Conservation (phyloP, 2,888 invertebrate genomes). For the Acrocyrtus sp. region DNA sequence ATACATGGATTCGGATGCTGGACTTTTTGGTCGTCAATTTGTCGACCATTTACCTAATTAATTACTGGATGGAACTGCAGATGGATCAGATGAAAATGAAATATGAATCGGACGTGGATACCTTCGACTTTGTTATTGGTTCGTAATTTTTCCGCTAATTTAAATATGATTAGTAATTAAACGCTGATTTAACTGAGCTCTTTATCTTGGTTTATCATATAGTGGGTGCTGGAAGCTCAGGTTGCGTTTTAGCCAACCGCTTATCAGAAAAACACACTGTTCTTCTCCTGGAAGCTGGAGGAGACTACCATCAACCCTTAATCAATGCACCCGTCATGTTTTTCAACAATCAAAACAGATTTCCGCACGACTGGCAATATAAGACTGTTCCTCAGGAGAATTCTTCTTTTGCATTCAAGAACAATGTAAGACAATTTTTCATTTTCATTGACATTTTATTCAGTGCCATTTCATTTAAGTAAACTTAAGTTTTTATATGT, state of each 20-base stretch:
- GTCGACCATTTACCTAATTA: conserved; percentile 50
- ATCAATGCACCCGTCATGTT: conserved; percentile 52
- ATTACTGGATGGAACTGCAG: conserved; percentile 56
- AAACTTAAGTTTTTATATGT: too few species aligned
- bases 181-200: not conserved
- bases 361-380: conserved; percentile 55
- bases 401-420: conserved; percentile 52
- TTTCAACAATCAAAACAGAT: conserved; percentile 55
- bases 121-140: conserved; percentile 55
- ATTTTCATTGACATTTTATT: too few species aligned
- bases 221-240: conserved; percentile 54
- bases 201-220: not conserved
- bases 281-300: conserved; percentile 55
- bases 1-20: conserved; percentile 37
- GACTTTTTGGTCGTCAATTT: conserved; percentile 52
- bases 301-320: conserved; percentile 48
- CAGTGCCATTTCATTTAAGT: too few species aligned
- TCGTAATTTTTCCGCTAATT: too few species aligned
- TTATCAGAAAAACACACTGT: conserved; percentile 54
- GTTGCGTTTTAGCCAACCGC: conserved; percentile 53
- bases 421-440: conserved; percentile 39
- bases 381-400: conserved; percentile 52
- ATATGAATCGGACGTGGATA: conserved; percentile 40
- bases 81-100: conserved; percentile 53
- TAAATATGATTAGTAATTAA: too few species aligned